phyloP scores from a whole-genome alignment of 2,113 vertebrate genomes.

The Sphaerodactylus townsendi region DNA sequence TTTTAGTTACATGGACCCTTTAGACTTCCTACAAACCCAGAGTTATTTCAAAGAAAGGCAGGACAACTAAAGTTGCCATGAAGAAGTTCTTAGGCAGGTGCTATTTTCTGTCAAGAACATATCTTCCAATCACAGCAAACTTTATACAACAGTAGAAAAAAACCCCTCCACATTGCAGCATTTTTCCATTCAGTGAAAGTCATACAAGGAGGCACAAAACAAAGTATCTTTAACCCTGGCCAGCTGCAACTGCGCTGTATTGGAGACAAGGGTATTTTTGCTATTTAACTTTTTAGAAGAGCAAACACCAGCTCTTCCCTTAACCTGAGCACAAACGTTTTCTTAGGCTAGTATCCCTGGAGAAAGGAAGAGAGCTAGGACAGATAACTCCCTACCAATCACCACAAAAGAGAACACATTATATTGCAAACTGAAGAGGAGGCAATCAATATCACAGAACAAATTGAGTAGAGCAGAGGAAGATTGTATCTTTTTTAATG shows the following conservation, averaged over 20 bases:
- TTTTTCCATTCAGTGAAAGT: neutral
- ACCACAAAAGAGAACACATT: neutral
- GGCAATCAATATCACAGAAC: neutral
- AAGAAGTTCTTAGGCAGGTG: neutral
- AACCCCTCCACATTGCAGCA: conserved; percentile 22
- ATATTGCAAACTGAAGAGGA: neutral
- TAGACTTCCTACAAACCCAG: conserved; percentile 25
- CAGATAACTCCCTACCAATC: neutral
- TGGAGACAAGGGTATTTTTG: neutral
- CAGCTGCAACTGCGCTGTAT: conserved; percentile 12
- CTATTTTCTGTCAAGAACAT: neutral
- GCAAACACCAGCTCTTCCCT: neutral
- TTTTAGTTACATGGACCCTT: neutral
- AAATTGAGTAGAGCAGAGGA: neutral
- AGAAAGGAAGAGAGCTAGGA: neutral
- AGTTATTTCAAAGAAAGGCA: neutral
- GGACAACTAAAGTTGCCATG: neutral
- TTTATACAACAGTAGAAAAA: neutral
- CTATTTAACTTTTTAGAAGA: neutral
- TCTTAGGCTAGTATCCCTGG: neutral
- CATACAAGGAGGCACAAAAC: conserved; percentile 2
- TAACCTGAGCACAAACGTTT: neutral
- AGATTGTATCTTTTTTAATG: neutral
- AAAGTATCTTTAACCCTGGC: neutral
- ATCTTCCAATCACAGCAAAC: neutral